Evolutionary conservation across 2,113 vertebrate genomes (phyloP), one percentile per base, ranked within the genome.

Genomic region (Neoarius graeffei): DNA sequence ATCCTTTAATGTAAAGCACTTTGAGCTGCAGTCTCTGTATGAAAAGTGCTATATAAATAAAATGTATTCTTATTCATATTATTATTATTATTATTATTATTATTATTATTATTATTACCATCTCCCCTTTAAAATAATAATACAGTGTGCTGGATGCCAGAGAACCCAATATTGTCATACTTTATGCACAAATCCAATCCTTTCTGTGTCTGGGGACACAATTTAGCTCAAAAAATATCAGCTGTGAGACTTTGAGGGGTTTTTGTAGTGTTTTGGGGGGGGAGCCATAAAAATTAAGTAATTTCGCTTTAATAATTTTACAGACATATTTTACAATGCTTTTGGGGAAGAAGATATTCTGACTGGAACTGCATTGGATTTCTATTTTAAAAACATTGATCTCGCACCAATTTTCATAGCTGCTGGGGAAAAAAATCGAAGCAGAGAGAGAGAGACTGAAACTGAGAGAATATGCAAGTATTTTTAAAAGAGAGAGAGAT

Each of bases 361-460:
- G 15, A 60, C 20, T 60, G 48, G 69, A 30, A 48, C 54, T 85
- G 81, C 30, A 35, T 48, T 57, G 20, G 56, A 74, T 74, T 85
- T 85, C 84, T 69, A 30, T 85, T 76, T 56, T 25, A 60, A 57
- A 74, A 85, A 60, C 35, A 85, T 66, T 71, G 84, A 85, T 85
- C 54, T 60, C 13, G 20, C 73, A 54, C 17, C 83, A 74, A 30
- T 74, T 60, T 85, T 85, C 67, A 59, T 85, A 59, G 54, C 83
- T 73, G 83, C 13, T 56, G 11, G 27, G 54, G 42, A 3, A 64
- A 57, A 57, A 76, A 76, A 76, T 25, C 0, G 42, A 84, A 15
- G 0, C 14, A 69, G 23, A 35, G 42, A 84, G 66, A 71, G 50
- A 57, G 19, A 57, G 42, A 17, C 14, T 10, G 84, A 35, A 23